These are phyloP conservation scores for Helostoma temminkii DNA, from an alignment of 2,797 vertebrate species.

Conservation along the genomic window DNA sequence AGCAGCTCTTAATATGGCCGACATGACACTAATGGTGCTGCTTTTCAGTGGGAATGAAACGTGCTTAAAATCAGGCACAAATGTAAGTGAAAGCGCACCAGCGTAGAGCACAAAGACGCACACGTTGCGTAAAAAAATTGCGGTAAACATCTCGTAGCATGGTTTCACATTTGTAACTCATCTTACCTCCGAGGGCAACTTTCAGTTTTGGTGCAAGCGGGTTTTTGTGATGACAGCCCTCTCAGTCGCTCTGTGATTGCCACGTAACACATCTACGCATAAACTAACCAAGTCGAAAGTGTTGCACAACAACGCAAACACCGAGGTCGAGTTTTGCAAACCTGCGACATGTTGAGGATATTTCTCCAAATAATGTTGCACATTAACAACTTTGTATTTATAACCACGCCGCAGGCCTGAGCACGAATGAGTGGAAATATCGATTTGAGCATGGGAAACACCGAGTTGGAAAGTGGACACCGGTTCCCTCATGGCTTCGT, in stretches of 20 bases:
- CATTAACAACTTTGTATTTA: slow-evolving; percentile 18
- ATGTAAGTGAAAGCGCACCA: slow-evolving; percentile 1
- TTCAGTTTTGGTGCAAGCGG: slow-evolving; percentile 40
- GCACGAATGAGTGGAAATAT: slow-evolving; percentile 20
- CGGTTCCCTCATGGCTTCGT: slow-evolving; percentile 5
- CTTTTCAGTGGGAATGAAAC: slow-evolving; percentile 44
- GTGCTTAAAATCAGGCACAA: neutral
- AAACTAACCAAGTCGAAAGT: slow-evolving; percentile 57
- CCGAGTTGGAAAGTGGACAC: slow-evolving; percentile 40
- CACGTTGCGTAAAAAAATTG: fast-evolving
- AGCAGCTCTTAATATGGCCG: neutral
- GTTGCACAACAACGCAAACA: slow-evolving; percentile 45
- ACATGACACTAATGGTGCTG: slow-evolving; percentile 33
- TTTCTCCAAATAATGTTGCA: neutral
- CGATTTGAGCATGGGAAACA: slow-evolving; percentile 33
- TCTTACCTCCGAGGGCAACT: slow-evolving; percentile 33
- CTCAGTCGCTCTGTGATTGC: slow-evolving; percentile 81
- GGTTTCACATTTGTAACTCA: neutral
- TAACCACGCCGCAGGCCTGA: slow-evolving; percentile 13
- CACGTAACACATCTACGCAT: slow-evolving; percentile 86
- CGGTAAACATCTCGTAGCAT: too few species aligned
- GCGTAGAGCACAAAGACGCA: fast-evolving
- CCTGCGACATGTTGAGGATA: fast-evolving
- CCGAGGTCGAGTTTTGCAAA: neutral
- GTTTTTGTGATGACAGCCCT: slow-evolving; percentile 69